phyloP scores from a whole-genome alignment of 92 coral and sea anemone genomes.

The Epizoanthus fatuus region DNA sequence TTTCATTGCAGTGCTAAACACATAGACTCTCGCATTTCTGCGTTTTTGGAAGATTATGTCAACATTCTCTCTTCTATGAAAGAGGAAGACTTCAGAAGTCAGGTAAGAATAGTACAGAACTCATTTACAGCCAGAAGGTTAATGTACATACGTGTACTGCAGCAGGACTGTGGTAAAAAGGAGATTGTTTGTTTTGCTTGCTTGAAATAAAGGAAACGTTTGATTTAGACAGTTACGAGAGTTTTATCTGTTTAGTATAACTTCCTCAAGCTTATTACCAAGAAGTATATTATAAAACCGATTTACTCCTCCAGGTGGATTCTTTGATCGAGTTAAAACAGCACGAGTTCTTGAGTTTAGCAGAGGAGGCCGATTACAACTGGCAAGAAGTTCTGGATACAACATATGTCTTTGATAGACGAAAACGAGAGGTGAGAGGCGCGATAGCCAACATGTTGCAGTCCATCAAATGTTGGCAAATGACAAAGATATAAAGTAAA shows the following conservation, averaged over 20 bases:
- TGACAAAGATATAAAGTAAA: too few relatives aligned
- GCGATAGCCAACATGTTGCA: not conserved
- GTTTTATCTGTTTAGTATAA: too few relatives aligned
- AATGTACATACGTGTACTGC: not conserved
- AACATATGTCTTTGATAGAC: constrained; percentile 86
- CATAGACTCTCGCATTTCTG: constrained; percentile 78
- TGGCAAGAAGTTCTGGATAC: constrained; percentile 88
- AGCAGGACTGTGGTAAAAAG: not conserved
- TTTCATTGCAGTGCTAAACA: constrained; percentile 75
- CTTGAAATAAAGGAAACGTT: too few relatives aligned
- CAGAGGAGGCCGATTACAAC: constrained; percentile 90
- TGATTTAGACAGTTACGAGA: not conserved
- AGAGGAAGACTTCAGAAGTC: constrained; percentile 83
- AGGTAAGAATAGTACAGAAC: constrained; percentile 49
- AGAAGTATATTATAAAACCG: too few relatives aligned
- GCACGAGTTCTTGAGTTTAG: constrained; percentile 88
- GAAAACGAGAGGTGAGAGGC: constrained; percentile 69
- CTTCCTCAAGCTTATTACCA: too few relatives aligned
- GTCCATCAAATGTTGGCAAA: too few relatives aligned
- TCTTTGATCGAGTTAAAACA: constrained; percentile 87
- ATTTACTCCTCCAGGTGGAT: constrained; percentile 68
- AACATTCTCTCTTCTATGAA: constrained; percentile 52
- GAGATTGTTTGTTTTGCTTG: too few relatives aligned
- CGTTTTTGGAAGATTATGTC: constrained; percentile 77
- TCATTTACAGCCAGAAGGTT: too few relatives aligned